Percentiles rank a stretch among this genome's conserved stretches.
These are phyloP conservation scores for Galeopterus variegatus DNA, from an alignment of 2,113 vertebrate species.

Conservation along the genomic window DNA sequence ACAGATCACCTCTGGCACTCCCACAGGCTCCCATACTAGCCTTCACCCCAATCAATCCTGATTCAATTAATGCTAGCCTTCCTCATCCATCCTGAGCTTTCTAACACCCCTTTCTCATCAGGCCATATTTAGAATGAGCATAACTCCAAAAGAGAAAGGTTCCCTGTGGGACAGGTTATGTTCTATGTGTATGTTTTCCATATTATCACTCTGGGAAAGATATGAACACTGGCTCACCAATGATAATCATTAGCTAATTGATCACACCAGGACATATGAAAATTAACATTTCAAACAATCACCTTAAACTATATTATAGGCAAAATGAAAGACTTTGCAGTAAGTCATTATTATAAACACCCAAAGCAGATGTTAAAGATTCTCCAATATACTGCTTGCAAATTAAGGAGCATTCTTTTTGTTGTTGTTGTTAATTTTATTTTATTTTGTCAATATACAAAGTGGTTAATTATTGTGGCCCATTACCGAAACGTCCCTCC, in stretches of 20 bases:
- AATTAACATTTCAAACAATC: neutral
- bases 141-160: neutral
- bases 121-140: neutral
- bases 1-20: neutral
- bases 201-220: neutral
- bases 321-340: neutral
- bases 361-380: neutral
- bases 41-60: neutral
- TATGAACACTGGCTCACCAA: neutral
- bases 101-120: neutral
- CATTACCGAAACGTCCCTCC: too few species aligned
- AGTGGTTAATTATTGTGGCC: too few species aligned
- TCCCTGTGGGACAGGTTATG: neutral
- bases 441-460: too few species aligned
- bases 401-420: neutral
- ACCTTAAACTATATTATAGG: neutral
- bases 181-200: neutral
- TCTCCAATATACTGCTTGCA: neutral
- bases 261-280: neutral
- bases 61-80: neutral
- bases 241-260: neutral
- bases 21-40: neutral
- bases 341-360: conserved; percentile 18
- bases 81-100: neutral
- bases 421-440: too few species aligned